Conservation (phyloP, 2,797 vertebrate species). For the Premnoplex brunnescens region DNA sequence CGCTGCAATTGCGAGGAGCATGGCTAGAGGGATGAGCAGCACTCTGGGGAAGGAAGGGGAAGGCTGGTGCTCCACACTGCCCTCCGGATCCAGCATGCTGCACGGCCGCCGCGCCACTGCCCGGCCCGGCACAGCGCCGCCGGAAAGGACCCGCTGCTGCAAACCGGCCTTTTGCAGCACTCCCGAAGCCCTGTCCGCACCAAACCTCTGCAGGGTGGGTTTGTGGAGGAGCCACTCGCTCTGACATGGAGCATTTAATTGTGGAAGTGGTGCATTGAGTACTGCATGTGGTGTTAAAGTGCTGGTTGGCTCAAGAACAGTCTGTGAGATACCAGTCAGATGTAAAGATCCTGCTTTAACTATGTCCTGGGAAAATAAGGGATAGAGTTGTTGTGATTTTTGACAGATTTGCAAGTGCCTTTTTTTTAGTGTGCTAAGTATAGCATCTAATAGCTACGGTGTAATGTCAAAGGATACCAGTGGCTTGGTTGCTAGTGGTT, state of each 20-base stretch:
- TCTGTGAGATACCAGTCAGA: neutral
- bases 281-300: neutral
- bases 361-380: neutral
- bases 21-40: conserved; percentile 51
- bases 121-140: neutral
- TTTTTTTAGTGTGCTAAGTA: neutral
- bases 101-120: neutral
- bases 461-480: conserved; percentile 23
- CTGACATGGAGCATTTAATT: rapidly evolving
- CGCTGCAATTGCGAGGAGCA: conserved; percentile 69
- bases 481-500: conserved; percentile 50
- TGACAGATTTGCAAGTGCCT: neutral
- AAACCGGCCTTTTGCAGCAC: conserved; percentile 44
- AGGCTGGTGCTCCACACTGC: conserved; percentile 59
- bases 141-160: neutral
- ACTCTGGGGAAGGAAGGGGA: conserved; percentile 37
- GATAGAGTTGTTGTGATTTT: neutral
- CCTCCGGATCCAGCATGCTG: conserved; percentile 71
- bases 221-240: rapidly evolving
- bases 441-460: neutral
- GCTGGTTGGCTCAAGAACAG: rapidly evolving
- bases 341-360: neutral
- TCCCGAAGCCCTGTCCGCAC: neutral
- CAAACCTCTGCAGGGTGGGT: rapidly evolving
- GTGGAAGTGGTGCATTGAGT: rapidly evolving